phyloP scores from a whole-genome alignment of 1,140 invertebrate genomes.

The Daktulosphaira vitifoliae region DNA sequence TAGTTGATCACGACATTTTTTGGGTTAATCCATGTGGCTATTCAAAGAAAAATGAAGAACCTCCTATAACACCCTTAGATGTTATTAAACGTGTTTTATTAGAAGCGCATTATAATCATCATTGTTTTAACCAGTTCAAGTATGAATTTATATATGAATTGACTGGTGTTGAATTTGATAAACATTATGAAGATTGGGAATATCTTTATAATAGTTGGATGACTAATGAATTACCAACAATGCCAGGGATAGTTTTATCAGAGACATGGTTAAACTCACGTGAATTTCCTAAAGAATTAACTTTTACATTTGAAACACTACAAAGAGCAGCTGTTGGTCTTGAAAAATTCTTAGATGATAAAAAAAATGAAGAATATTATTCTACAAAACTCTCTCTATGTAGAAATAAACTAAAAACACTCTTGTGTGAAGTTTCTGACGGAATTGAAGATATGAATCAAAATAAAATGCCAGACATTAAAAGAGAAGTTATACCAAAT shows the following conservation, averaged over 20 bases:
- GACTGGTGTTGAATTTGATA: not conserved
- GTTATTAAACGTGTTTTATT: not conserved
- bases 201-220: conserved; percentile 1
- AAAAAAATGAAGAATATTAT: not conserved
- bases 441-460: not conserved
- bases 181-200: not conserved
- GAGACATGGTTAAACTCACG: not conserved
- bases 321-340: conserved; percentile 4
- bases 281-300: not conserved
- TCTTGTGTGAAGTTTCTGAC: conserved; percentile 1
- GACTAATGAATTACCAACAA: not conserved
- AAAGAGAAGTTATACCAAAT: not conserved
- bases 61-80: not conserved
- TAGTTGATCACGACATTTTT: too few species aligned
- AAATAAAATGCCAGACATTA: not conserved
- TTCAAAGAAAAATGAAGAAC: not conserved
- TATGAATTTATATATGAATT: not conserved
- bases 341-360: not conserved
- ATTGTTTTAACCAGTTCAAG: not conserved
- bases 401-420: not conserved
- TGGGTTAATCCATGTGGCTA: conserved; percentile 12
- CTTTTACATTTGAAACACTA: not conserved
- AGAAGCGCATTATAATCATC: not conserved
- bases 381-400: not conserved
- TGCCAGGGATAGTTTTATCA: not conserved